phyloP scores from a whole-genome alignment of 2,888 invertebrate species.

The Morinoia aosen region DNA sequence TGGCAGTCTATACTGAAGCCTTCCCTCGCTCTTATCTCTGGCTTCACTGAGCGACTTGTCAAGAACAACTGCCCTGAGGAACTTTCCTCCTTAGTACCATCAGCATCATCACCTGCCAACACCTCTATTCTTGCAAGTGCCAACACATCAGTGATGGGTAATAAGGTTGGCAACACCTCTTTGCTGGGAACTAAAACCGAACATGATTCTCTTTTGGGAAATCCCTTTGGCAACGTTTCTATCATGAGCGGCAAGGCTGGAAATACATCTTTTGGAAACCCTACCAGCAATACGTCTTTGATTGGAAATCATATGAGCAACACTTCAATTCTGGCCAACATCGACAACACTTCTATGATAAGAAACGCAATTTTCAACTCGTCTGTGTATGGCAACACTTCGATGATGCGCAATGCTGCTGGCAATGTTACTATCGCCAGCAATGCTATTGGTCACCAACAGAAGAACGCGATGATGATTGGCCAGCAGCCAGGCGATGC shows the following conservation, averaged over 20 bases:
- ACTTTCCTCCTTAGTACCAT: background rate
- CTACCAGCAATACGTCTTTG: background rate
- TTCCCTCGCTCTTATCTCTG: constrained; percentile 61
- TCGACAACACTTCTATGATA: background rate
- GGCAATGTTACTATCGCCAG: background rate
- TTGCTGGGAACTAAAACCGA: background rate
- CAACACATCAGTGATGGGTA: background rate
- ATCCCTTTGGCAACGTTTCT: background rate
- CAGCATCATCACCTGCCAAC: background rate
- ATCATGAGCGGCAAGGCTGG: background rate
- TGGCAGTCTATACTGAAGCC: constrained; percentile 65
- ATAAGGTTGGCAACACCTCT: background rate
- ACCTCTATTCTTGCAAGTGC: background rate
- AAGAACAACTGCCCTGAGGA: constrained; percentile 35
- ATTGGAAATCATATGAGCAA: background rate
- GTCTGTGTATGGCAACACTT: background rate
- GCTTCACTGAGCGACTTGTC: constrained; percentile 57
- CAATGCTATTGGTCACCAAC: background rate
- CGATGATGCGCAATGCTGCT: background rate
- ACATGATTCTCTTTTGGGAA: background rate
- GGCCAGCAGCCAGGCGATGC: background rate
- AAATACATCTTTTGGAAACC: constrained; percentile 5
- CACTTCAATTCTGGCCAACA: background rate
- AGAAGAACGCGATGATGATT: background rate
- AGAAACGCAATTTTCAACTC: background rate